These are phyloP conservation scores for Melitaea cinxia DNA, from an alignment of 1,140 invertebrate species.

Conservation along the genomic window DNA sequence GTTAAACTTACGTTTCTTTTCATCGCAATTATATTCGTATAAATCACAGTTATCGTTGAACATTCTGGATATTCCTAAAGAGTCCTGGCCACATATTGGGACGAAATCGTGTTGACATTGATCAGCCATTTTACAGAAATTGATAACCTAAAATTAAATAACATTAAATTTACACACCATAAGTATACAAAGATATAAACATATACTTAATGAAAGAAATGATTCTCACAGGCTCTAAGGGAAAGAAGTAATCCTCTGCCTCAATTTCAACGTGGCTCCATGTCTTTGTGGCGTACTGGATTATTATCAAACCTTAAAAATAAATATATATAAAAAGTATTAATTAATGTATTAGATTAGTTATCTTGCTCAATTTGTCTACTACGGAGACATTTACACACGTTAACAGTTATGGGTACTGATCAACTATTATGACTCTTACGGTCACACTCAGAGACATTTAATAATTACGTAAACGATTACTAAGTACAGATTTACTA, in stretches of 20 bases:
- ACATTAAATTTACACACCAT: neutral
- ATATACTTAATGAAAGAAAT: neutral
- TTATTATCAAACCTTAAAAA: constrained; percentile 60
- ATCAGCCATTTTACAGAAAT: constrained; percentile 74
- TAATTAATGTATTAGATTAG: too few relatives aligned
- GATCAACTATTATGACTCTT: too few relatives aligned
- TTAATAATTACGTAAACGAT: too few relatives aligned
- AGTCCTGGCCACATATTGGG: constrained; percentile 70
- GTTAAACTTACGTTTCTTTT: constrained; percentile 69
- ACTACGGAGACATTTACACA: too few relatives aligned
- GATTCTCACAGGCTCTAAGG: constrained; percentile 64
- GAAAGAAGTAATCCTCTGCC: constrained; percentile 75
- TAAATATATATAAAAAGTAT: constrained; percentile 3
- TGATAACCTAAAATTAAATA: constrained; percentile 54
- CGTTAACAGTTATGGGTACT: too few relatives aligned
- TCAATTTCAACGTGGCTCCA: constrained; percentile 73
- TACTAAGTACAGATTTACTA: too few relatives aligned
- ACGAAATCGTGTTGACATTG: constrained; percentile 74
- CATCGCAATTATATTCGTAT: constrained; percentile 73
- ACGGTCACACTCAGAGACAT: too few relatives aligned
- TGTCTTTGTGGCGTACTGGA: constrained; percentile 52
- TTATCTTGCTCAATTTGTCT: too few relatives aligned
- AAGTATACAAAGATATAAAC: neutral
- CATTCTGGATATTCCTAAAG: constrained; percentile 68
- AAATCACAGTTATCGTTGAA: constrained; percentile 73